phyloP scores from a whole-genome alignment of 2,113 vertebrate species.

The Oreocharis arfaki region DNA sequence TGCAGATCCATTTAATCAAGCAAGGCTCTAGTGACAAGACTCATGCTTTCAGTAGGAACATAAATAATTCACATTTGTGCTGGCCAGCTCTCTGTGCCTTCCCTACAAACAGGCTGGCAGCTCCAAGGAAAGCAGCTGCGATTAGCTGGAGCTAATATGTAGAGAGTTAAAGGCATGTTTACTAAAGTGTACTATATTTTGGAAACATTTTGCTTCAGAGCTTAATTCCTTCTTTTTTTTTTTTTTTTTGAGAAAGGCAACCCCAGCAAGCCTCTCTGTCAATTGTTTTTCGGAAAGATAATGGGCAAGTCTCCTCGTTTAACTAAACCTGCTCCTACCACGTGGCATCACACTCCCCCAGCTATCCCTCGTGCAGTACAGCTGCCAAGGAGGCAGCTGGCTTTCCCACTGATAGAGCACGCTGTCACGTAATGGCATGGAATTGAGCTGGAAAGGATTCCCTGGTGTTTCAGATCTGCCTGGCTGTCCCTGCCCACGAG shows the following conservation, averaged over 20 bases:
- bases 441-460: background rate
- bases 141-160: background rate
- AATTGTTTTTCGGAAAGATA: background rate
- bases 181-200: background rate
- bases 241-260: background rate
- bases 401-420: background rate
- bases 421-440: fast-evolving
- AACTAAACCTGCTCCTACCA: background rate
- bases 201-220: background rate
- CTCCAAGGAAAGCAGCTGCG: background rate
- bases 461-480: background rate
- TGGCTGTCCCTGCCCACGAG: fast-evolving
- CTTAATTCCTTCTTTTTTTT: background rate
- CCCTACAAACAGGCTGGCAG: background rate
- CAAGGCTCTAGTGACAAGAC: background rate
- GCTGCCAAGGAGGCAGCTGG: background rate
- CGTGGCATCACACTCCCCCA: background rate
- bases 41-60: constrained; percentile 12
- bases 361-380: background rate
- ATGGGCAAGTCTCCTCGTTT: background rate
- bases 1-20: background rate
- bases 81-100: background rate
- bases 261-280: background rate
- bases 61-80: constrained; percentile 53
- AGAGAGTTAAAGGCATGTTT: background rate